Base-by-base conservation (phyloP, 92 coral and sea anemone species). In the Diadumene lineata region DNA sequence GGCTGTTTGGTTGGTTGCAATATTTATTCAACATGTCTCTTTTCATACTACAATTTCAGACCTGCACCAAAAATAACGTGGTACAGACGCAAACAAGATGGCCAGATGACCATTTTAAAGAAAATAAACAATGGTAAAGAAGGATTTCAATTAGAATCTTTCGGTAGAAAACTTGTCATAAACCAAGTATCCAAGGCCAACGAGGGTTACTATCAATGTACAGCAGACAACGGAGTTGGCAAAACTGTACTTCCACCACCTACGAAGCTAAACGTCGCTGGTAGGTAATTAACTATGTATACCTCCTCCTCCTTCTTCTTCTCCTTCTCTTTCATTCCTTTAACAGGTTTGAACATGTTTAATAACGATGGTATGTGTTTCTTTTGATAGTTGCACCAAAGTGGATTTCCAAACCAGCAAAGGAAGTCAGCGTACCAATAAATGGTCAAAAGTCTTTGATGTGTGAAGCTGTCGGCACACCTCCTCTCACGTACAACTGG, bases 21-120 rank as follows among this genome's bases (percentile, higher is more conserved):
- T n/a, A n/a, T n/a, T n/a, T n/a, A n/a, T n/a, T n/a, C n/a, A n/a
- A n/a, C n/a, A n/a, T n/a, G n/a, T n/a, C n/a, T n/a, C n/a, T n/a
- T n/a, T n/a, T n/a, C n/a, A n/a, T n/a, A n/a, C n/a, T n/a, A n/a
- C n/a, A n/a, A n/a, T n/a, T n/a, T n/a, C n/a, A 64, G 69, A 7
- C 69, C 69, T 64, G 69, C 31, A 9, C 69, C 69, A 33, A 25
- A 26, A 31, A 56, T 56, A 56, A 44, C 51, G 10, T 44, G 51
- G 51, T 8, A 44, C 17, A 9, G 51, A 9, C 51, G 9, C 17
- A 44, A 44, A 8, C 9, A 44, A 9, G 51, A 44, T 44, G n/a
- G n/a, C n/a, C n/a, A n/a, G n/a, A 44, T 8, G 17, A 44, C 51
- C 10, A 8, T 44, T 44, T 9, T 17, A 17, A 44, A 44, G 51